phyloP scores from a whole-genome alignment of 2,113 vertebrate species.

The Leucopsar rothschildi region DNA sequence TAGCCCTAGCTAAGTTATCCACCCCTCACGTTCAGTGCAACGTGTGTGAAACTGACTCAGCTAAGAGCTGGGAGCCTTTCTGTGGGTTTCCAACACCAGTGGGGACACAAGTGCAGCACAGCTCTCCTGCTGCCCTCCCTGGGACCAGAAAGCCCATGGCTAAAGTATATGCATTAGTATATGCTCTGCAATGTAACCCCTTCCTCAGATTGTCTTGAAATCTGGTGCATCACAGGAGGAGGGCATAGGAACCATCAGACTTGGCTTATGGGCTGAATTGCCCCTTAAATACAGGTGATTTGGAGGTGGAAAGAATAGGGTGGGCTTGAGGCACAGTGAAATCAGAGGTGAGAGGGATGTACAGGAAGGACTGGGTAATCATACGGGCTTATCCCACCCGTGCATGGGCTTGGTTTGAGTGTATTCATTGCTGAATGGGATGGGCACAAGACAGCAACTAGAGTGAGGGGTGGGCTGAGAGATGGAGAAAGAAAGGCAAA shows the following conservation, averaged over 20 bases:
- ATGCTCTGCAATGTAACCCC: background rate
- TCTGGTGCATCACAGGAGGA: background rate
- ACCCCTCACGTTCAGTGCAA: rapidly evolving
- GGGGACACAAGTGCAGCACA: background rate
- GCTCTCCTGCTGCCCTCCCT: background rate
- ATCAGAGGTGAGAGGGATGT: background rate
- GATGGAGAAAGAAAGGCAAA: background rate
- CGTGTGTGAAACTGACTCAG: background rate
- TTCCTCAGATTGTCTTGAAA: background rate
- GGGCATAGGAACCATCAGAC: background rate
- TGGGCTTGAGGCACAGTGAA: background rate
- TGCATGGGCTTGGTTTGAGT: background rate
- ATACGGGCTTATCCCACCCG: background rate
- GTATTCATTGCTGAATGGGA: background rate
- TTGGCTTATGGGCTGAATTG: background rate
- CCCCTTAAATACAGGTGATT: background rate
- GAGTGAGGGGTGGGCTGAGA: background rate
- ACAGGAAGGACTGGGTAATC: background rate
- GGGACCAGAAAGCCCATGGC: background rate
- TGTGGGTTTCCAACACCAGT: rapidly evolving
- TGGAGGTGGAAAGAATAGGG: background rate
- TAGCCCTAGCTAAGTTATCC: background rate
- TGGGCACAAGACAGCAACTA: background rate
- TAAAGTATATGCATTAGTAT: background rate
- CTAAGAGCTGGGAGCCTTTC: background rate